Base-by-base conservation (phyloP, 2,797 vertebrate genomes). In the Girardinus metallicus region DNA sequence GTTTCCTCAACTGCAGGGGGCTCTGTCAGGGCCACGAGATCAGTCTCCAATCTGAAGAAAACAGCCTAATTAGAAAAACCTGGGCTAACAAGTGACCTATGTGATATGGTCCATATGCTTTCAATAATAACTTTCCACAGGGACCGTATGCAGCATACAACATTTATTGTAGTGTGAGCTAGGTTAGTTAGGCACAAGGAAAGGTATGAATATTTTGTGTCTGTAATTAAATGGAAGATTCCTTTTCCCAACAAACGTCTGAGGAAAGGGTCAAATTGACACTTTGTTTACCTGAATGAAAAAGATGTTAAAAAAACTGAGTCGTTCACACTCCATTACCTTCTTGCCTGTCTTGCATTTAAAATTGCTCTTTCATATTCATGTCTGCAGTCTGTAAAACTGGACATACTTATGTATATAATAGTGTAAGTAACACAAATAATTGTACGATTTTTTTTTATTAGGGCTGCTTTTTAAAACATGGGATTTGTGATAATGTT, bases 11-110 rank as follows among this genome's bases (percentile, higher is more conserved):
- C 73, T 43, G 83, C 70, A 77, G 74, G 57, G 53, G 51, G 7
- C 47, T 81, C 60, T 73, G 71, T 36, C 7, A 86, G 62, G 44
- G 62, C 73, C 73, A 43, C 11, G 47, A 29, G 46, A 83, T 80
- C 75, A 76, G 15, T 83, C 78, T 87, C 84, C 51, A 72, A 86
- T 87, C 76, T 72, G 73, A 84, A 84, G 46, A 76, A 78, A 55
- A 80, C 72, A 85, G 55, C 66, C 66, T 80, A 18, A 82, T 83
- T 44, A 79, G 80, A 87, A 83, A 83, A 78, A 76, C 78, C 8
- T 73, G 39, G 78, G 36, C 82, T 89, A 91, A 93, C 94, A 91
- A 88, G 77, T 74, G 29, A 46, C 49, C 74, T 64, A 8, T 64
- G 31, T 18, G 31, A 16, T 84, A 44, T 79, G 75, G 76, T 87